phyloP scores from a whole-genome alignment of 2,797 vertebrate genomes.

The Pseudochirops cupreus region DNA sequence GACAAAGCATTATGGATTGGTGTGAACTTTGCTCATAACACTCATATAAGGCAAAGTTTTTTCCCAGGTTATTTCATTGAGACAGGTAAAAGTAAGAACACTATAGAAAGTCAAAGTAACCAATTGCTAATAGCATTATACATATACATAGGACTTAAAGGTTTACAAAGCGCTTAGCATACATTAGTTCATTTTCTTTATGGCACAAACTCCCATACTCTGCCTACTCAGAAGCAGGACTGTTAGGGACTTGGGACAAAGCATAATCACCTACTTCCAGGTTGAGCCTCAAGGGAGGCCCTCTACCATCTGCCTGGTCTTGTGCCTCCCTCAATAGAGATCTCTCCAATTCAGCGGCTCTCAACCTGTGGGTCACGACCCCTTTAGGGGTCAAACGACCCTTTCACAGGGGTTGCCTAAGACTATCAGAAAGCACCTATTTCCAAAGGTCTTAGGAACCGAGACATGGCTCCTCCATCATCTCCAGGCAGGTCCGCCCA shows the following conservation, averaged over 20 bases:
- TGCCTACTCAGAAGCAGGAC: not conserved
- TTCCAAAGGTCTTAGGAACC: too few relatives aligned
- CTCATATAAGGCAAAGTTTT: not conserved
- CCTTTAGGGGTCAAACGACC: too few relatives aligned
- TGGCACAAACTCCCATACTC: not conserved
- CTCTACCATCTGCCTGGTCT: too few relatives aligned
- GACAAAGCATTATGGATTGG: not conserved
- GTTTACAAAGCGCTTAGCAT: not conserved
- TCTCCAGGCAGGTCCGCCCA: too few relatives aligned
- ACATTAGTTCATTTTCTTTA: not conserved
- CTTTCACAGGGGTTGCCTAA: too few relatives aligned
- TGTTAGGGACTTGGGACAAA: not conserved
- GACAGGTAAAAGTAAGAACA: not conserved
- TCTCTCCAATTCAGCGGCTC: too few relatives aligned
- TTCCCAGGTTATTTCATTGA: not conserved
- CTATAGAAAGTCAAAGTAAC: not conserved
- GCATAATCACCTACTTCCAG: not conserved
- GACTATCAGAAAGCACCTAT: too few relatives aligned
- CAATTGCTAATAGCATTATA: too few relatives aligned
- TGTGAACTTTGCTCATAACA: not conserved
- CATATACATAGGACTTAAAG: not conserved
- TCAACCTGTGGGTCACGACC: too few relatives aligned
- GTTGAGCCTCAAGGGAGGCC: too few relatives aligned
- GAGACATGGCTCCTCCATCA: too few relatives aligned
- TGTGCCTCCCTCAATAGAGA: too few relatives aligned